Evolutionary conservation across 2,797 vertebrate genomes (phyloP), one percentile per base, ranked within the genome.

Genomic region (Hozukius guyotensis): DNA sequence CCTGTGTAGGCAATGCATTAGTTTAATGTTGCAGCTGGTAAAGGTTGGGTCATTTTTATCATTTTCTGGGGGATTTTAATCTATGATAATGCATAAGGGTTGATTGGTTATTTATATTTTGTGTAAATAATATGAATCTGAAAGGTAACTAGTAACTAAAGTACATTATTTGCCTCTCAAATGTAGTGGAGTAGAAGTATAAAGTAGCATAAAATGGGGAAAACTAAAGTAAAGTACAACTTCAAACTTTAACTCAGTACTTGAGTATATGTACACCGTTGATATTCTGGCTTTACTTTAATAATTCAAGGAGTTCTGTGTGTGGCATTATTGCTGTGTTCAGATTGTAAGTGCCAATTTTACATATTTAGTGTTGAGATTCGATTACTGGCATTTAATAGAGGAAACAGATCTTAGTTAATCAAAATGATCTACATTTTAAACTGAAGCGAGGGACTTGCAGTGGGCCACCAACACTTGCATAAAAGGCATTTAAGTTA

Each of bases 141-240:
- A 42, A 49, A 20, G 18, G 1, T 18, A 16, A 62, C 60, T 0
- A 8, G 46, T 49, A n/a, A 62, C 31, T 62, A 13, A 67, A 49
- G 18, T 52, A 13, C 25, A 52, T 66, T 4, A n/a, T 42, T 31
- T 46, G 25, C 38, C 38, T 49, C 10, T 66, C 38, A 65, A 11
- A 29, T 66, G 38, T 25, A 56, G 14, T 59, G 25, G 6, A 46
- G 38, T 36, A 22, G 18, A 38, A 24, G n/a, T 38, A 38, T 56
- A 31, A 42, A 42, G 14, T 42, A 0, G 38, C 38, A 42, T 0
- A 42, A 42, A 42, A 42, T 42, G 0, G 6, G 38, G 14, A 16
- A 42, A 42, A 42, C 38, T 42, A 16, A 42, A 42, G 38, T 42
- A 42, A 42, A 42, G 14, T 42, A 42, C 14, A 1, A 42, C 38